phyloP scores from a whole-genome alignment of 37 sponge, comb jelly and placozoan species.

The Beroe ovata region DNA sequence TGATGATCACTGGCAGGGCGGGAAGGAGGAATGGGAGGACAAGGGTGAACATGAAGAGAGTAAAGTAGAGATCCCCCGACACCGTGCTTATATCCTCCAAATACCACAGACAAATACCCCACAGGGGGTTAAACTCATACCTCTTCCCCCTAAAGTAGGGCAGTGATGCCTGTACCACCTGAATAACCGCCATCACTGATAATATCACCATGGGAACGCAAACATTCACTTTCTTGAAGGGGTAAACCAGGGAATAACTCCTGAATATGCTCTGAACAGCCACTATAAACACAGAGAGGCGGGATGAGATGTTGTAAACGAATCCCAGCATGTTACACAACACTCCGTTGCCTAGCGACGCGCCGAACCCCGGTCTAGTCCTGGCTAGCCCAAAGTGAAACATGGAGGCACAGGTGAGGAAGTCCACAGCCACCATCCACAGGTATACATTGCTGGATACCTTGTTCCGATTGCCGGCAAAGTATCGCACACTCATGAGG shows the following conservation, averaged over 20 bases:
- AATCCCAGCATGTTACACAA: conserved; percentile 27
- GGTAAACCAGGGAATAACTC: conserved; percentile 38
- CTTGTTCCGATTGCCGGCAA: conserved; percentile 15
- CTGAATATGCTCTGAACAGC: conserved; percentile 53
- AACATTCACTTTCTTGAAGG: not conserved
- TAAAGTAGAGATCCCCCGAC: not conserved
- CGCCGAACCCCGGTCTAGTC: not conserved
- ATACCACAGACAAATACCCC: conserved; percentile 51
- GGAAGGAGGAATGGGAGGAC: conserved; percentile 52
- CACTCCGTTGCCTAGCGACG: not conserved
- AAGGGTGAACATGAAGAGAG: conserved; percentile 20
- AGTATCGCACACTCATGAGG: not conserved
- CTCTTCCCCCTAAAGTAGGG: conserved; percentile 33
- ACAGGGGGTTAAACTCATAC: conserved; percentile 6
- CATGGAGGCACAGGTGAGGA: not conserved
- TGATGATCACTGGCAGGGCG: conserved; percentile 16
- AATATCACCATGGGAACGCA: not conserved
- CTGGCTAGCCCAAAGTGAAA: conserved; percentile 23
- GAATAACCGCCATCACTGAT: not conserved
- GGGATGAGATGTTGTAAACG: conserved; percentile 49
- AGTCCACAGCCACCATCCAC: conserved; percentile 20
- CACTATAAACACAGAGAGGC: conserved; percentile 17
- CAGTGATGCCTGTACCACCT: conserved; percentile 11
- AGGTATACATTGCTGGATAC: conserved; percentile 34
- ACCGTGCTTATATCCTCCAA: conserved; percentile 13